Base-by-base conservation (phyloP, 1,140 invertebrate genomes). In the Glossosoma conforme region DNA sequence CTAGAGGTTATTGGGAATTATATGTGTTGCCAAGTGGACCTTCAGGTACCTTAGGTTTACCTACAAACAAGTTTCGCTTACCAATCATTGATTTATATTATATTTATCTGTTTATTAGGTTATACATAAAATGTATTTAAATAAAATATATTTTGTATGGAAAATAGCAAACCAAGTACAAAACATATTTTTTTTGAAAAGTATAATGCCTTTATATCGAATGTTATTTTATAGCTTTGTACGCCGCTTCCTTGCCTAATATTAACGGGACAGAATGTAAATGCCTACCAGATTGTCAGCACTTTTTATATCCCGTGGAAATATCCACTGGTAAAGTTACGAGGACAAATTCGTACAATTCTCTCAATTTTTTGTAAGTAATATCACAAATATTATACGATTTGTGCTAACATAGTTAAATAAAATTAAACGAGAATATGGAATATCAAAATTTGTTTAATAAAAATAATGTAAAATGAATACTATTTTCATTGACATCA, bases 261-360 rank as follows among this genome's bases (percentile, higher is more conserved):
- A 30, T 24, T 9, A 58, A 55, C 1, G 52, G 44, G 3, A 68
- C 64, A 48, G 61, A 64, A 30, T 77, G 68, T 35, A 54, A 63
- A 22, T 81, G 78, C 56, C 53, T 77, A 21, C 77, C 77, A 1
- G 76, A 79, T 45, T 81, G 80, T 47, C 72, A 79, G 54, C 70
- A 76, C 43, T 76, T 70, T 50, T 67, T 72, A 14, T 81, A 81
- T 54, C 70, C 71, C 0, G 56, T 77, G 1, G 77, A 80, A 62
- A 71, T 77, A 2, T 76, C 77, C 1, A 61, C 70, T 33, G 78
- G 77, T 2, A 64, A 63, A 24, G 56, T 81, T 14, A 68, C 69
- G 15, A 62, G 59, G 18, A 63, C 68, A 24, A 60, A 65, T 9
- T 54, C 65, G 2, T 60, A 67, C 3, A 68, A 66, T 52, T 65